These are phyloP conservation scores for Diploscapter pachys DNA, from an alignment of 1,140 invertebrate genomes.

Conservation along the genomic window DNA sequence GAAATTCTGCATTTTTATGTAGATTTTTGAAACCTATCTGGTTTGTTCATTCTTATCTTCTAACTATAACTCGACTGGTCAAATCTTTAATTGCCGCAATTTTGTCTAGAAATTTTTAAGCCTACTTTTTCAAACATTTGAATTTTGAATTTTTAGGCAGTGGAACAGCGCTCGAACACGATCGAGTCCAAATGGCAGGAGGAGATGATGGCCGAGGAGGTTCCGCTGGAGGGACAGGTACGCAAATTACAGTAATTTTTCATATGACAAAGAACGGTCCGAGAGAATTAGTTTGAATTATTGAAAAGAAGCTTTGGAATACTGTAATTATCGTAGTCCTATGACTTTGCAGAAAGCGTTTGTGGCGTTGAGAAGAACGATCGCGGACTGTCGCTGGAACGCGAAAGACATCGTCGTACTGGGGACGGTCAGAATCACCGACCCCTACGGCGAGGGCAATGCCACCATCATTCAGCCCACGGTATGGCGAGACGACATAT, in stretches of 20 bases:
- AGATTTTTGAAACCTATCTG: not conserved
- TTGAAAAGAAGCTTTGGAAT: not conserved
- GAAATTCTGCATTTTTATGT: conserved; percentile 1
- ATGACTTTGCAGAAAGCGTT: not conserved
- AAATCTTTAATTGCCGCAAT: not conserved
- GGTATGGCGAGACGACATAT: no score
- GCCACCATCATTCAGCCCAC: no score
- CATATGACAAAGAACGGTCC: not conserved
- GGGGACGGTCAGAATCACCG: no score
- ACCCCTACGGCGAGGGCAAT: no score
- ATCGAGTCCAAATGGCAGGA: not conserved
- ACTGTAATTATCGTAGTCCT: not conserved
- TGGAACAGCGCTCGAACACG: conserved; percentile 2
- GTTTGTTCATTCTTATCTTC: conserved; percentile 1
- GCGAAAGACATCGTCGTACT: not conserved
- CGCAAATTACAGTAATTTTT: conserved; percentile 27
- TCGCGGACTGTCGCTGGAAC: not conserved
- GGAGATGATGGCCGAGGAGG: conserved; percentile 16
- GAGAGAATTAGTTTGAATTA: not conserved
- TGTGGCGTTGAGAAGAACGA: not conserved
- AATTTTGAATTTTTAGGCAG: not conserved
- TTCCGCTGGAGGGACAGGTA: conserved; percentile 26
- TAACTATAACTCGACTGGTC: not conserved
- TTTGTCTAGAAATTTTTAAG: conserved; percentile 7
- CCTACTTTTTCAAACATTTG: conserved; percentile 1